Evolutionary conservation across 1,140 invertebrate genomes (phyloP).

Genomic region (Trichonephila inaurata): DNA sequence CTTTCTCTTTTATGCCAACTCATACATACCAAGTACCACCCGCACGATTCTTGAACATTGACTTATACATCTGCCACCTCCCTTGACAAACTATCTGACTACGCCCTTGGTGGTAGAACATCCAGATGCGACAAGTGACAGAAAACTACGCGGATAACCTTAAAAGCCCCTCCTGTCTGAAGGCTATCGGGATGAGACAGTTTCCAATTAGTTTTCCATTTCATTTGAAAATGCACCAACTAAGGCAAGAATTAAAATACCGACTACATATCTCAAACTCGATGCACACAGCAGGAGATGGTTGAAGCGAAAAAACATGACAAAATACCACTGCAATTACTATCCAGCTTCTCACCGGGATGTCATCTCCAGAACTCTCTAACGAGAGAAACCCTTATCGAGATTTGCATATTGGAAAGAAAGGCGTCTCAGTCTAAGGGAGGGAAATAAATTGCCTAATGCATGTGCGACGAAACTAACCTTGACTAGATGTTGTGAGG

Average conservation of each 20-base stretch:
- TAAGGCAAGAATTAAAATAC: conserved; percentile 4
- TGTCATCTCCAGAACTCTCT: not conserved
- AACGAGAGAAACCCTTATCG: not conserved
- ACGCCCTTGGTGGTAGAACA: not conserved
- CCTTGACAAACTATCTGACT: not conserved
- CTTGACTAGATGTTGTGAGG: not conserved
- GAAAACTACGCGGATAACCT: not conserved
- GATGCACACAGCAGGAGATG: not conserved
- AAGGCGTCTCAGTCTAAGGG: conserved; percentile 9
- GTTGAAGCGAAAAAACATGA: not conserved
- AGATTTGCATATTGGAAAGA: conserved; percentile 21
- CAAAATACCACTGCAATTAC: conserved; percentile 26
- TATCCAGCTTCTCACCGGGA: not conserved
- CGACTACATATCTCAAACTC: conserved; percentile 27
- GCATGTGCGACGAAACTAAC: not conserved
- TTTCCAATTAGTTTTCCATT: conserved; percentile 28
- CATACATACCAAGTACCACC: not conserved
- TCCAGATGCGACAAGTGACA: not conserved
- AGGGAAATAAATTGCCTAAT: conserved; percentile 16
- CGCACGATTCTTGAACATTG: not conserved
- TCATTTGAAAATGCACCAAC: not conserved
- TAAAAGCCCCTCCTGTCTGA: not conserved
- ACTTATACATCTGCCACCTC: not conserved
- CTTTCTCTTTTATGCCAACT: too few species aligned
- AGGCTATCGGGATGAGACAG: not conserved